A percentile compares a stretch with the other conserved stretches of the same genome.
Evolutionary conservation across 2,797 vertebrate genomes (phyloP).

Genomic region (Hylomyscus alleni): DNA sequence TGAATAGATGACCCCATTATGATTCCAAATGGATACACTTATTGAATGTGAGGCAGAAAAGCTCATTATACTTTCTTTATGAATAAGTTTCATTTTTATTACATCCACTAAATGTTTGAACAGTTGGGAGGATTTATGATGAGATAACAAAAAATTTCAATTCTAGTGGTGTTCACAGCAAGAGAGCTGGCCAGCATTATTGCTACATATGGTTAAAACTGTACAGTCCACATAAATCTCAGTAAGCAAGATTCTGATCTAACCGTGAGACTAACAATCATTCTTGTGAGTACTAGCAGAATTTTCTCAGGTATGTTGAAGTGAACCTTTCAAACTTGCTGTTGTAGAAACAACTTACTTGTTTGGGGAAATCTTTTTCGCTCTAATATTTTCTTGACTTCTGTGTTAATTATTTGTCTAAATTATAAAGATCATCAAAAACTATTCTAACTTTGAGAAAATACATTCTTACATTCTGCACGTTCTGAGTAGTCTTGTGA

Average conservation of each 20-base stretch:
- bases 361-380: not conserved
- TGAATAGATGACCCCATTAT: not conserved
- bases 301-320: not conserved
- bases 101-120: constrained; percentile 45
- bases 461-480: not conserved
- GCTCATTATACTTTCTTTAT: constrained; percentile 36
- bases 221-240: constrained; percentile 55
- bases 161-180: constrained; percentile 60
- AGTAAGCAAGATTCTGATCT: constrained; percentile 11
- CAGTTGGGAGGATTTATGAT: constrained; percentile 66
- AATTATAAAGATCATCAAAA: not conserved
- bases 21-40: not conserved
- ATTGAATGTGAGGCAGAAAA: not conserved
- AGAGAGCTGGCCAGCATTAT: constrained; percentile 24
- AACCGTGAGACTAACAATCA: constrained; percentile 28
- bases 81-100: constrained; percentile 62
- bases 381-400: not conserved
- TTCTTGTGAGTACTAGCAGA: not conserved
- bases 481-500: not conserved
- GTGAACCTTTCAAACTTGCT: constrained; percentile 27
- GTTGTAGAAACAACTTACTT: not conserved
- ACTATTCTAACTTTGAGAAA: not conserved
- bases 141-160: constrained; percentile 65
- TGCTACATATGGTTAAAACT: constrained; percentile 61
- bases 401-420: constrained; percentile 22